A percentile compares a stretch with the other conserved stretches of the same genome.
Conservation (phyloP, 2,888 invertebrate genomes). For the Sabatieria punctata region DNA sequence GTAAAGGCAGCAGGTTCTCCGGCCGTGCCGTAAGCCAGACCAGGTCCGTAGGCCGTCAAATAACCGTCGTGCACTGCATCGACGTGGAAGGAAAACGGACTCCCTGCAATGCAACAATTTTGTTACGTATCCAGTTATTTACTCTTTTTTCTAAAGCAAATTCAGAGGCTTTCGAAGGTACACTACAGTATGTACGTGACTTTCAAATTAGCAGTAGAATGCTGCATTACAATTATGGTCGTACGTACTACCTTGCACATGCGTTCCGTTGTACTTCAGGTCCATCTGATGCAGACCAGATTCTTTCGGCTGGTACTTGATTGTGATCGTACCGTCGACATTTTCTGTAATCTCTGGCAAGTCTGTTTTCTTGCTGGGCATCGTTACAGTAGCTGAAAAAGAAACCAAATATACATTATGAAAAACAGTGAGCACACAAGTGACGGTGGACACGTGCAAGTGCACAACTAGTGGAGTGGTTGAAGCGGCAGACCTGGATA, state of each 20-base stretch:
- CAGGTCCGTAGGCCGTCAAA: conserved; percentile 89
- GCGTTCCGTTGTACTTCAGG: conserved; percentile 87
- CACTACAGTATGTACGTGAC: no score
- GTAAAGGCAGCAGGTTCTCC: conserved; percentile 89
- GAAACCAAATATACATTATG: no score
- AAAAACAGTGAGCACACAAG: no score
- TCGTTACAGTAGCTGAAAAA: conserved; percentile 69
- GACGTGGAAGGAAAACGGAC: conserved; percentile 93
- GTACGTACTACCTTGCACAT: conserved; percentile 79
- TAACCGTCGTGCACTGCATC: conserved; percentile 68
- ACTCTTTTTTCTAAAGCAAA: no score
- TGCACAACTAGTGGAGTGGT: no score
- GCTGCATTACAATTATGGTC: no score
- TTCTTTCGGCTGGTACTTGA: conserved; percentile 82
- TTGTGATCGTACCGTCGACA: conserved; percentile 83
- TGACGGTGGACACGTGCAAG: no score
- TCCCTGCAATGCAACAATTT: no score
- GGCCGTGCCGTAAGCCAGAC: conserved; percentile 73
- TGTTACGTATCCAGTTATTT: no score
- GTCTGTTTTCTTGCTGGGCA: conserved; percentile 80
- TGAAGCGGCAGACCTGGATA: no score
- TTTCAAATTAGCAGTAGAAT: no score
- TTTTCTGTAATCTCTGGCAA: conserved; percentile 66
- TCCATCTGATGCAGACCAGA: conserved; percentile 81
- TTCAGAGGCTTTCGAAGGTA: no score